Base-by-base conservation (phyloP, 2,888 invertebrate genomes). In the Hyppa rectilinea region DNA sequence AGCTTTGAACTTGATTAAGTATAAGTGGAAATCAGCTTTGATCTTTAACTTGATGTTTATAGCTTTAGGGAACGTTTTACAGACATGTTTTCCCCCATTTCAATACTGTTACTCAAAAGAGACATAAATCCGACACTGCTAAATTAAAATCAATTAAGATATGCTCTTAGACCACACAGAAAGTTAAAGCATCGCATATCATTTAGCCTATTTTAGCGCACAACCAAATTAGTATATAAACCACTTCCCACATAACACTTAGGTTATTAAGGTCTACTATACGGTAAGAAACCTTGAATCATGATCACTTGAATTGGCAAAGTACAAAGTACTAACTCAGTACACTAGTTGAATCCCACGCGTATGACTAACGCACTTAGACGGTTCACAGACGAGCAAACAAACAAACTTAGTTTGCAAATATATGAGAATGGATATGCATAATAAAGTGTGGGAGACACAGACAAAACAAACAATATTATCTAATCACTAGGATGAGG, bases 341-440 rank as follows among this genome's bases (percentile, higher is more conserved):
- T 83, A 78, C 71, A 85, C 82, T 81, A 70, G 81, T 87, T 87
- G 82, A 87, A 82, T 88, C 93, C 93, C 88, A 93, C 94, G 91
- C 89, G 73, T 83, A 86, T 94, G 94, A 94, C 82, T 94, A 93
- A 93, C 82, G 85, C 87, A 85, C 85, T 83, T 89, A 94, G 94
- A 93, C 93, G 80, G 86, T 87, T 86, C 86, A 84, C 89, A 94
- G 93, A 93, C 93, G 89, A 89, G 90, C 88, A 89, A 88, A 91
- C 89, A 88, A 86, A 83, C 83, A 86, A 84, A 86, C 76, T 77
- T 73, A 79, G 77, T 80, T 84, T 79, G 76, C 74, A 70, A 80
- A 87, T 84, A 73, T 69, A 85, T 84, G 66, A 80, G 81, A 82
- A 85, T 81, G 84, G 52, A 58, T 59, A 78, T 58, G 68, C 36